Conservation (phyloP, 1,140 invertebrate genomes). For the Drosophila ironensis region DNA sequence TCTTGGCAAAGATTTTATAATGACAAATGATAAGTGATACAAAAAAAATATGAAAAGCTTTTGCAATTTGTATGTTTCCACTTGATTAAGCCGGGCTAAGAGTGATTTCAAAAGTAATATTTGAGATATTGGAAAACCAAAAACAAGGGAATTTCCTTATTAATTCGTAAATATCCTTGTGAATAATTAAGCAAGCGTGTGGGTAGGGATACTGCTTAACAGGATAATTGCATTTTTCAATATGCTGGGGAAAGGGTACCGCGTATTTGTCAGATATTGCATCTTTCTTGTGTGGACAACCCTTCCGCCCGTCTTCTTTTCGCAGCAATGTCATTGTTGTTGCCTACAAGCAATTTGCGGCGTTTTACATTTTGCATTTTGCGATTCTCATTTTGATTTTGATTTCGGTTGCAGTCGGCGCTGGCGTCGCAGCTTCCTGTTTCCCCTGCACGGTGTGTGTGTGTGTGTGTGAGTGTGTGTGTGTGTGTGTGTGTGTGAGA, state of each 20-base stretch:
- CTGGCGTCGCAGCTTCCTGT: constrained; percentile 10
- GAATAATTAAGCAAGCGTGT: too few species aligned
- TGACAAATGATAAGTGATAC: not conserved
- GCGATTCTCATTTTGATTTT: constrained; percentile 66
- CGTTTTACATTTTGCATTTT: constrained; percentile 70
- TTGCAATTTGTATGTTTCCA: too few species aligned
- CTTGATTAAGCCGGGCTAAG: too few species aligned
- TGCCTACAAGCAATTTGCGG: constrained; percentile 68
- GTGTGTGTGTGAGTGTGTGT: not conserved
- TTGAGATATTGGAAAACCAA: not conserved
- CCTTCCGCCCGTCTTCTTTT: constrained; percentile 7
- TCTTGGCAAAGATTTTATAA: not conserved
- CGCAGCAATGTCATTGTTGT: constrained; percentile 12
- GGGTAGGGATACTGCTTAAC: too few species aligned
- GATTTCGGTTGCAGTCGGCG: constrained; percentile 35
- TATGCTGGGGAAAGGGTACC: not conserved
- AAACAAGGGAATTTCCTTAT: not conserved
- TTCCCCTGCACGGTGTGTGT: constrained; percentile 39
- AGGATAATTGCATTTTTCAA: too few species aligned
- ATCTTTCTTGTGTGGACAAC: not conserved
- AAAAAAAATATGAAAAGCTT: not conserved
- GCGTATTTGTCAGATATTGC: not conserved
- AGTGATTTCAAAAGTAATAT: not conserved
- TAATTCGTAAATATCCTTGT: not conserved
- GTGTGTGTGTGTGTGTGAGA: constrained; percentile 4